Percentiles rank a stretch among this genome's conserved stretches.
phyloP scores from a whole-genome alignment of 2,888 invertebrate genomes.

The Pandemis corylana region DNA sequence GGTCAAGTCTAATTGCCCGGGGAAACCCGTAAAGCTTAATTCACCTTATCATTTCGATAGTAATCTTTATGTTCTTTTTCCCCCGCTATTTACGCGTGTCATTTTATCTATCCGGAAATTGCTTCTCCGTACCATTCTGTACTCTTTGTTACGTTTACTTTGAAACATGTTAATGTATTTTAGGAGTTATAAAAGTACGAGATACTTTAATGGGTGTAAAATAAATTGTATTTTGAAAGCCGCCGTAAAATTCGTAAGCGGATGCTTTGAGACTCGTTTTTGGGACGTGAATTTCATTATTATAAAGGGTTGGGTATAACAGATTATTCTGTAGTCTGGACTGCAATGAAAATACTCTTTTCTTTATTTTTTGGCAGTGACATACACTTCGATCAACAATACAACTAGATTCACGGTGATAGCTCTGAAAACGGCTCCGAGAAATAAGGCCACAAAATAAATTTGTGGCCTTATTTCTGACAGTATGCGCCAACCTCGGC shows the following conservation, averaged over 20 bases:
- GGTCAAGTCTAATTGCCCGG: constrained; percentile 21
- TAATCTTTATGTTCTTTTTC: constrained; percentile 23
- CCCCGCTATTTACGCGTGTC: constrained; percentile 10
- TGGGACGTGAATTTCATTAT: background rate
- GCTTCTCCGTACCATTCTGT: background rate
- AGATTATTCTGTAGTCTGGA: background rate
- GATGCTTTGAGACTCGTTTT: background rate
- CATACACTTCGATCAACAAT: no score
- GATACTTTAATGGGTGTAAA: constrained; percentile 7
- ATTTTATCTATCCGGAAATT: constrained; percentile 32
- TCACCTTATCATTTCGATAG: constrained; percentile 25
- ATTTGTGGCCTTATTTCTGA: no score
- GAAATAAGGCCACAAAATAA: no score
- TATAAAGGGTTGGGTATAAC: background rate
- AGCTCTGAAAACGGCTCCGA: no score
- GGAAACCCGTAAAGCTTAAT: constrained; percentile 25
- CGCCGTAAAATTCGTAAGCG: background rate
- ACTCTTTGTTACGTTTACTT: constrained; percentile 25
- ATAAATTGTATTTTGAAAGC: background rate
- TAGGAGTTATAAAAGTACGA: constrained; percentile 12
- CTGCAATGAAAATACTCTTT: no score
- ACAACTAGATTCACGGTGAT: no score
- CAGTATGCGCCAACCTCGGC: no score
- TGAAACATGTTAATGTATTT: constrained; percentile 24
- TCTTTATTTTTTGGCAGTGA: no score